These are phyloP conservation scores for Toxotes lorentzi DNA, from an alignment of 2,797 vertebrate species.

Conservation along the genomic window DNA sequence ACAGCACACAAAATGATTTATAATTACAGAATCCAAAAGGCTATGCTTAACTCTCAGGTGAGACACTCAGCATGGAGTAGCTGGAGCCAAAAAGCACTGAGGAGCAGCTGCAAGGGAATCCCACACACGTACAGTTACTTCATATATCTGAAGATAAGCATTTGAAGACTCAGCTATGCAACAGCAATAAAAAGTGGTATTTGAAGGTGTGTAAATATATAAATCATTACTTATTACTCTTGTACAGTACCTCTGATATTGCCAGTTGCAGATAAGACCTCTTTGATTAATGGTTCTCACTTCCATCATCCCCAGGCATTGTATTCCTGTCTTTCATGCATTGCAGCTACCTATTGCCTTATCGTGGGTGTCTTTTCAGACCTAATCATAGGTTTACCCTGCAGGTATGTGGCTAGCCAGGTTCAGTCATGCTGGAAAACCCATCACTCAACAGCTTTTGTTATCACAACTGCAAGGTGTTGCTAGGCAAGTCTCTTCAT, in stretches of 20 bases:
- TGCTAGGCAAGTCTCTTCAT: slow-evolving; percentile 72
- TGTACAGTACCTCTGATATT: neutral
- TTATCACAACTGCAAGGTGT: slow-evolving; percentile 55
- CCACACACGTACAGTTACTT: slow-evolving; percentile 18
- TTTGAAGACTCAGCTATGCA: neutral
- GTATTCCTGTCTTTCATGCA: slow-evolving; percentile 11
- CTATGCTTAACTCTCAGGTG: slow-evolving; percentile 56
- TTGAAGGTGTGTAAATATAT: slow-evolving; percentile 7
- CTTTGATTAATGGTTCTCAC: slow-evolving; percentile 45
- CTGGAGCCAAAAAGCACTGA: slow-evolving; percentile 29
- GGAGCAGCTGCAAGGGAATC: slow-evolving; percentile 46
- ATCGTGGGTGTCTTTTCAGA: slow-evolving; percentile 64
- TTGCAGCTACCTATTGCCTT: slow-evolving; percentile 30
- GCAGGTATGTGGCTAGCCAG: slow-evolving; percentile 77
- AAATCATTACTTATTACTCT: slow-evolving; percentile 10
- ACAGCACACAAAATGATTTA: slow-evolving; percentile 41
- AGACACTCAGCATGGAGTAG: slow-evolving; percentile 22
- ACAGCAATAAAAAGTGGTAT: slow-evolving; percentile 19
- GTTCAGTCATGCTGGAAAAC: slow-evolving; percentile 76
- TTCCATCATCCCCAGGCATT: slow-evolving; percentile 30
- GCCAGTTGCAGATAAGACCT: slow-evolving; percentile 30
- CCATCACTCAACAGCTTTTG: slow-evolving; percentile 69
- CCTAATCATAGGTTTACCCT: slow-evolving; percentile 74
- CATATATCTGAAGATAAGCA: slow-evolving; percentile 4
- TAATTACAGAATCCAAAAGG: slow-evolving; percentile 53